Evolutionary conservation across 2,888 invertebrate genomes (phyloP), one percentile per base, ranked within the genome.

Genomic region (Dromius quadrimaculatus): DNA sequence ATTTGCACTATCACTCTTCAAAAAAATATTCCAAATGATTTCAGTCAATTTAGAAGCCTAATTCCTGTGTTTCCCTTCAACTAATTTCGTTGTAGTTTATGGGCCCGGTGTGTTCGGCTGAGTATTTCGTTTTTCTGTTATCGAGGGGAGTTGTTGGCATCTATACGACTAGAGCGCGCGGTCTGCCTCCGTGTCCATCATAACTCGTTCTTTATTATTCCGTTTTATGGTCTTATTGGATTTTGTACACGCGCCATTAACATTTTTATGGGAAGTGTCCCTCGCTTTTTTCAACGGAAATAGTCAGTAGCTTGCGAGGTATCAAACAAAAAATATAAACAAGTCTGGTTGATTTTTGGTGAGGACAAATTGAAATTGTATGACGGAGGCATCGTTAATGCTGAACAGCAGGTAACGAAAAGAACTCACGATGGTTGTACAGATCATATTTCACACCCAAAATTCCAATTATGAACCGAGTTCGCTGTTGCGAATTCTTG

Each of bases 181-280:
- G n/a, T 68, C 43, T 59, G 57, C 59, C 23, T 43, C 43, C 68
- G 17, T 64, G 32, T 64, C 47, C 34, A 68, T 59, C 57, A 68
- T 68, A 65, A 65, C 65, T 57, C 45, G 28, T 41, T 8, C 59
- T 68, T 68, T 68, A 68, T 68, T 57, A 68, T 68, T 68, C 19
- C 57, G 32, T 59, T 54, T 68, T 68, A 65, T 22, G 34, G 50
- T 50, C 20, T 65, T 36, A 68, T 68, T 68, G 68, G 68, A 59
- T 43, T 68, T 41, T 57, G 28, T 68, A 68, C 59, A 68, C 68
- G 68, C 68, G 68, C 43, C 68, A 68, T 59, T 68, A 59, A 41
- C 32, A 59, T 59, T 68, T 68, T 68, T 68, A 68, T 68, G 43
- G 50, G 64, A n/a, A 6, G 5, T 17, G 34, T 5, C 59, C 59